Conservation (phyloP, 2,113 vertebrate species). For the Edolisoma coerulescens region DNA sequence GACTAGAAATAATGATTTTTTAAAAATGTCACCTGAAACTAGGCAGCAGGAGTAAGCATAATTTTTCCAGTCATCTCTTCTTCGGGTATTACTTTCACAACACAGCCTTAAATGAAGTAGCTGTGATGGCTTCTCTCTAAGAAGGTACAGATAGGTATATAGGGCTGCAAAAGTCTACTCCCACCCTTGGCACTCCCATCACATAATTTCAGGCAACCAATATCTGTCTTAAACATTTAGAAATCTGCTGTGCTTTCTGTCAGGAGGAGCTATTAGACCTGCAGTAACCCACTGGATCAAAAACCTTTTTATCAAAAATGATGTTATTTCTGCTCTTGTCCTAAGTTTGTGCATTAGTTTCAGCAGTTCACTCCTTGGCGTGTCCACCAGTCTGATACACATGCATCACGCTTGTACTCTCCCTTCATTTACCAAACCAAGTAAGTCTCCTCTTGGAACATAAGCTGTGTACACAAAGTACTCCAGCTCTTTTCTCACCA, state of each 20-base stretch:
- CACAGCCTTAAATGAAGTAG: background rate
- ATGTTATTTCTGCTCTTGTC: background rate
- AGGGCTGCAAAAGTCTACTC: background rate
- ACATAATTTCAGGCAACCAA: background rate
- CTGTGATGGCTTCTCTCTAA: background rate
- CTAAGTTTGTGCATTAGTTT: background rate
- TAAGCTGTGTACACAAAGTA: background rate
- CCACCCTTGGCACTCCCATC: background rate
- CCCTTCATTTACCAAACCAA: background rate
- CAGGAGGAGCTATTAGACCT: background rate
- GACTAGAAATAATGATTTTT: background rate
- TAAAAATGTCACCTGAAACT: background rate
- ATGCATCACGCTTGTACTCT: background rate
- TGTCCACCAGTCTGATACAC: background rate
- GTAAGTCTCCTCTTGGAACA: background rate
- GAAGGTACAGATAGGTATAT: background rate
- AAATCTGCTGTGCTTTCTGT: background rate
- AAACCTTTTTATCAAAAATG: background rate
- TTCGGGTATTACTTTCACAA: background rate
- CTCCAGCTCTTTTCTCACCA: background rate
- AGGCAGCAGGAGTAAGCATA: background rate
- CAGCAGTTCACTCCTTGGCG: fast-evolving
- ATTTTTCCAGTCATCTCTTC: background rate
- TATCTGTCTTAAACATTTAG: background rate
- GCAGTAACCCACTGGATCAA: background rate